Base-by-base conservation (phyloP, 2,113 vertebrate genomes). In the Symphodus melops region DNA sequence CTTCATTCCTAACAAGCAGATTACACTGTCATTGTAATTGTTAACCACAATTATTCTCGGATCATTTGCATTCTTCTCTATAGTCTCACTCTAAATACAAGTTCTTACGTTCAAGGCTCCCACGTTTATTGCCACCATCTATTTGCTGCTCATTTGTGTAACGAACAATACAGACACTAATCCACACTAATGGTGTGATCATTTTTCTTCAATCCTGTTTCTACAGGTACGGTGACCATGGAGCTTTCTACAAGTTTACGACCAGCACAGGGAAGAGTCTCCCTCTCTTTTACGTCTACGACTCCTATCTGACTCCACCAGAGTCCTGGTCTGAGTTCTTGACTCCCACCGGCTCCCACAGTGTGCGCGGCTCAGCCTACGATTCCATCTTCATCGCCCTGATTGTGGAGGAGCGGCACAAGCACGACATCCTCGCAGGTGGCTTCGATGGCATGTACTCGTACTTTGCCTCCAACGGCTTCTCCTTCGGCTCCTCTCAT, bases 381-480 rank as follows among this genome's bases (percentile, higher is more conserved):
- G 96, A 97, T 20, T 94, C 93, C 8, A 58, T 97, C 75, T 97
- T 97, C 82, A 94, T 97, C 7, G 96, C 94, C 0, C 86, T 97
- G 79, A 90, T 97, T 13, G 96, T 97, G 72, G 96, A 97, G 59
- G 96, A 97, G 75, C 93, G 95, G 1, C 96, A 97, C 89, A 96
- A 96, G 67, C 94, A 95, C 0, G 95, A 97, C 75, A 97, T 97
- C 85, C 94, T 96, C 0, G 90, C 95, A 0, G 92, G 92, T 0
- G 96, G 96, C 28, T 97, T 96, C 0, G 96, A 97, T 0, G 96
- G 96, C 83, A 96, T 97, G 94, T 97, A 97, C 82, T 96, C 96
- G 7, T 97, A 96, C 66, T 97, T 97, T 8, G 96, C 96, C 12
- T 97, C 96, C 89, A 97, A 97, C 0, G 96, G 96, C 21, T 97